Base-by-base conservation (phyloP, 2,797 vertebrate species). In the Microctenopoma steveboyesi region DNA sequence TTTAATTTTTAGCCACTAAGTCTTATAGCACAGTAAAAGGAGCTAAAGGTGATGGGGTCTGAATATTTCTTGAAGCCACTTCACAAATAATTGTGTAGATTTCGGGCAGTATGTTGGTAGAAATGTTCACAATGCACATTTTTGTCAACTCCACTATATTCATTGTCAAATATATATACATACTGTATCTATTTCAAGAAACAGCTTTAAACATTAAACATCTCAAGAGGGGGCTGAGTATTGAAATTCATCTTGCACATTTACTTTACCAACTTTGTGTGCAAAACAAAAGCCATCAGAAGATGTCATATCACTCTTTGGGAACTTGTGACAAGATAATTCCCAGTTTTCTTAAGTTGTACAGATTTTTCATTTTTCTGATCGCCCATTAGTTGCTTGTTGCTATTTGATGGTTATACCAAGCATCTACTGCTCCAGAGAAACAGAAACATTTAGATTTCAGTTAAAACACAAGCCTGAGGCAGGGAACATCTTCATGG, bases 131-230 rank as follows among this genome's bases (percentile, higher is more conserved):
- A 70, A 76, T 13, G 51, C 72, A 85, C 67, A 81, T 60, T 82
- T 84, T 51, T 61, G 72, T 78, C 10, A 81, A 16, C 42, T 80
- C 51, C 28, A 27, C n/a, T 69, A 46, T 69, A 69, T 61, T 69
- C 58, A 74, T 86, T 87, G 72, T 67, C 87, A 82, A 90, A 86
- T 90, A 86, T 42, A 42, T 42, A 42, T 61, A 90, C 91, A 90
- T 92, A 92, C 90, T 94, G 89, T 93, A 92, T 91, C 69, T 95
- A 95, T 95, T 94, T 94, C 95, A 95, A 84, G 83, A 90, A 89
- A 69, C 45, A 68, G 88, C 93, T 95, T 94, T 92, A 92, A 94
- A 91, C 88, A 86, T 83, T 79, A 86, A 88, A 90, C 65, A 66
- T 63, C 56, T 76, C 28, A 66, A 81, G 35, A 49, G 30, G 33